Conservation (phyloP, 2,797 vertebrate genomes). For the Masticophis lateralis region DNA sequence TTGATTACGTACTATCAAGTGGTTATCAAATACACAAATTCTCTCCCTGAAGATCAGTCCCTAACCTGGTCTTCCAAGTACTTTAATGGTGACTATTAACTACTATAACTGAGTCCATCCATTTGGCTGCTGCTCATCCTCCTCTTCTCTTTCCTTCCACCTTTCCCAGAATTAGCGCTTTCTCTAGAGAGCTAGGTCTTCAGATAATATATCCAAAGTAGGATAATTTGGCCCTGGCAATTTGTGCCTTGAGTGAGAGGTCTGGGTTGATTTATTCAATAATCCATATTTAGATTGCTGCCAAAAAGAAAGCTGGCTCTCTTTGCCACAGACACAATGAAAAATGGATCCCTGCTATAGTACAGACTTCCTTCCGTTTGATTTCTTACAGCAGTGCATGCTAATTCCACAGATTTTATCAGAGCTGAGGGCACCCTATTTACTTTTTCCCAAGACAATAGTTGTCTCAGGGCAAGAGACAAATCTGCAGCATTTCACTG, state of each 20-base stretch:
- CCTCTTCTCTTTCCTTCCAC: background rate
- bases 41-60: background rate
- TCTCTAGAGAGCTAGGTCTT: background rate
- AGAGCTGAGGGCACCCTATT: background rate
- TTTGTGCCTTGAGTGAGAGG: background rate
- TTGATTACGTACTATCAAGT: background rate
- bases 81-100: background rate
- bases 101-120: background rate
- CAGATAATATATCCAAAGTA: background rate
- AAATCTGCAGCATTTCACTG: conserved; percentile 47
- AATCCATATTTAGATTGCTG: background rate
- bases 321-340: background rate
- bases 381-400: background rate
- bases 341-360: background rate
- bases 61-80: background rate
- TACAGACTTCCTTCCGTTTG: background rate
- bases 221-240: background rate
- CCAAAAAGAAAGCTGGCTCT: background rate
- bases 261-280: background rate
- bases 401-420: conserved; percentile 2
- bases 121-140: background rate
- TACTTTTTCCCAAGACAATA: conserved; percentile 41
- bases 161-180: background rate
- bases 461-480: conserved; percentile 28
- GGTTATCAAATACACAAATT: background rate